These are phyloP conservation scores for Athene noctua DNA, from an alignment of 2,113 vertebrate genomes.

Conservation along the genomic window DNA sequence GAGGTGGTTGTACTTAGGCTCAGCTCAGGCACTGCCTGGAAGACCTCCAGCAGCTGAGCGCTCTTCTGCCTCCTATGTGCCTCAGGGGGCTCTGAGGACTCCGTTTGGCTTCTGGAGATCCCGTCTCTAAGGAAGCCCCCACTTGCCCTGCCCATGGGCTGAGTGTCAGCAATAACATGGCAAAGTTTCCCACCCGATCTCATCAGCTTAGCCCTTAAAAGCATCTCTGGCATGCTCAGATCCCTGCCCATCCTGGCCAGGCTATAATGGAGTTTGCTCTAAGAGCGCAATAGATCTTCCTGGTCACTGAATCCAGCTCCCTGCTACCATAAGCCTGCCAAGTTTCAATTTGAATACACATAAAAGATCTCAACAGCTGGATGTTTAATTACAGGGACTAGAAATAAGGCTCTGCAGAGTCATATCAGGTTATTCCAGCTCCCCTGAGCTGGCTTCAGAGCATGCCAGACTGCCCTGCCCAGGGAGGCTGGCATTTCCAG, in stretches of 20 bases:
- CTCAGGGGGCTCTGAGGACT: background rate
- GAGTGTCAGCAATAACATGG: background rate
- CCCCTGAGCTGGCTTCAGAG: background rate
- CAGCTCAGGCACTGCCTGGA: background rate
- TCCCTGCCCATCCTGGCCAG: background rate
- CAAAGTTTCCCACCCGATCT: background rate
- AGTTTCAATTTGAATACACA: background rate
- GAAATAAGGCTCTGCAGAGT: background rate
- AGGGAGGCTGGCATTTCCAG: background rate
- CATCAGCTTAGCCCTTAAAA: background rate
- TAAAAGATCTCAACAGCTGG: constrained; percentile 24
- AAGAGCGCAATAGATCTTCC: background rate
- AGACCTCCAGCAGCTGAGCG: background rate
- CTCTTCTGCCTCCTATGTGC: background rate
- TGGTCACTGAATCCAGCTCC: background rate
- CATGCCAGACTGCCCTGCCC: rapidly evolving
- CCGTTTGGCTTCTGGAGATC: background rate
- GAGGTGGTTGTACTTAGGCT: background rate
- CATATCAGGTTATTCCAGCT: constrained; percentile 26
- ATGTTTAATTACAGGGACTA: constrained; percentile 30
- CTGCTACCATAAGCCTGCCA: background rate
- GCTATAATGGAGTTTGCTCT: background rate
- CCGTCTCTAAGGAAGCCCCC: background rate
- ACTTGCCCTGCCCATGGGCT: background rate
- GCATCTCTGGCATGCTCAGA: background rate